These are phyloP conservation scores for Argya squamiceps DNA, from an alignment of 2,797 vertebrate species.

Conservation along the genomic window DNA sequence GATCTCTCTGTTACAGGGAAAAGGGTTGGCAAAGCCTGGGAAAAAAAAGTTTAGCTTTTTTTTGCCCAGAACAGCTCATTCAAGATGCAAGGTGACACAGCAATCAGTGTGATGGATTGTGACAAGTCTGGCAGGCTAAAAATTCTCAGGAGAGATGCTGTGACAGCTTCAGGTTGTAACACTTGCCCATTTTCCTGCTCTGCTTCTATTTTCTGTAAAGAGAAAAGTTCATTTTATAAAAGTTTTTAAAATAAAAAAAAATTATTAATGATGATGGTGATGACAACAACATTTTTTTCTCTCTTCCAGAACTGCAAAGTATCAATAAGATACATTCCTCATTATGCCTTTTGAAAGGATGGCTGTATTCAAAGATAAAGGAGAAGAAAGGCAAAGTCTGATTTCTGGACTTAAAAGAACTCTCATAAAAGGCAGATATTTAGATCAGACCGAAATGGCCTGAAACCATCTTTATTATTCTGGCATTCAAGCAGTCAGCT, in stretches of 20 bases:
- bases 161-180: not conserved
- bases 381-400: not conserved
- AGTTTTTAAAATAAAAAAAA: not conserved
- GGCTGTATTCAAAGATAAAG: not conserved
- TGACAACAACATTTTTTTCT: not conserved
- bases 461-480: not conserved
- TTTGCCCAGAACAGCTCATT: not conserved
- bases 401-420: not conserved
- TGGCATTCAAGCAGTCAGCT: not conserved
- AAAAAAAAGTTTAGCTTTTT: not conserved
- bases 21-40: not conserved
- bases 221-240: not conserved
- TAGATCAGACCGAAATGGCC: not conserved
- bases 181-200: not conserved
- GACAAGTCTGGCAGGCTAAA: not conserved
- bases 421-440: not conserved
- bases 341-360: not conserved
- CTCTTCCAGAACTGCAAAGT: not conserved
- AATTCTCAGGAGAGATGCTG: not conserved
- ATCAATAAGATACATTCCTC: not conserved
- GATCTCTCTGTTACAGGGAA: not conserved
- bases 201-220: not conserved
- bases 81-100: not conserved
- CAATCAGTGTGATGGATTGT: not conserved
- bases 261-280: not conserved